Evolutionary conservation across 2,113 vertebrate genomes (phyloP).

Genomic region (Shinisaurus crocodilurus): DNA sequence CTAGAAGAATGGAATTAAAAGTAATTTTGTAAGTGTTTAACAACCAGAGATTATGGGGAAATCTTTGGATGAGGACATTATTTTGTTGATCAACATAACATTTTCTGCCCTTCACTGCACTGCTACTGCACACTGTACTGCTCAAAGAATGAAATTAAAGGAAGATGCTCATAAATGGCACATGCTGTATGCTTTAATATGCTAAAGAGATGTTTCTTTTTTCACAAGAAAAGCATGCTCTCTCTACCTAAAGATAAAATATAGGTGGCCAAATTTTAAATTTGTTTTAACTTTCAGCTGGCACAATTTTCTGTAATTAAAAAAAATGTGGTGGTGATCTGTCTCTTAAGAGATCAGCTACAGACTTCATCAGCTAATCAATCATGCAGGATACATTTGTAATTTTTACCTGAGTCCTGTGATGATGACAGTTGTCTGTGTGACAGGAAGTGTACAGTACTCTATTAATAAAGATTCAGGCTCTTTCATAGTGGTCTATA

Average conservation of each 20-base stretch:
- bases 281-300: neutral
- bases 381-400: slow-evolving; percentile 11
- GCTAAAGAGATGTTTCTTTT: neutral
- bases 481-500: slow-evolving; percentile 38
- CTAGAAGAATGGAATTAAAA: slow-evolving; percentile 60
- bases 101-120: slow-evolving; percentile 40
- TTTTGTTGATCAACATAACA: slow-evolving; percentile 49
- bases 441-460: slow-evolving; percentile 25
- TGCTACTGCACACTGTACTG: neutral
- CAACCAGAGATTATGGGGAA: slow-evolving; percentile 40
- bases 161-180: slow-evolving; percentile 2
- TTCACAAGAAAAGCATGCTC: slow-evolving; percentile 32
- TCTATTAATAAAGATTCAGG: slow-evolving; percentile 52
- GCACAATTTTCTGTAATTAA: neutral
- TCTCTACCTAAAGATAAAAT: neutral
- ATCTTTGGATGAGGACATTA: neutral
- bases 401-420: slow-evolving; percentile 12
- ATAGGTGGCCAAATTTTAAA: neutral
- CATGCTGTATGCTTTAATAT: neutral
- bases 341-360: slow-evolving; percentile 1
- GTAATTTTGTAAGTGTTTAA: slow-evolving; percentile 55
- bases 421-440: slow-evolving; percentile 45
- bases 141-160: slow-evolving; percentile 2
- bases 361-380: slow-evolving; percentile 43
- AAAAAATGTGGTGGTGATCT: neutral